Evolutionary conservation across 2,888 invertebrate genomes (phyloP).

Genomic region (Thysanoteuthis rhombus): DNA sequence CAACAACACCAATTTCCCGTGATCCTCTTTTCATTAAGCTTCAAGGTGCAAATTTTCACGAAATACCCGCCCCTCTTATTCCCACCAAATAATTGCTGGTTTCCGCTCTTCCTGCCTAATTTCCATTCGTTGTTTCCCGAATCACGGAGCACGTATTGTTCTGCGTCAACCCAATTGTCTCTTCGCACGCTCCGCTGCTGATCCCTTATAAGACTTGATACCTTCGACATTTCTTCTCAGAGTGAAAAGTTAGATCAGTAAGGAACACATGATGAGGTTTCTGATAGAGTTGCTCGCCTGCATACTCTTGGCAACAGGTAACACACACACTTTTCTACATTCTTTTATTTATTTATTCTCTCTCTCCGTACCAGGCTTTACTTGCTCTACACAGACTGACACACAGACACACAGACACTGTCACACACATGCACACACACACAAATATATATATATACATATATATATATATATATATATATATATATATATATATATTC

Average conservation of each 20-base stretch:
- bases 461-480: constrained; percentile 12
- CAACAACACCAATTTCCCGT: not conserved
- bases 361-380: not conserved
- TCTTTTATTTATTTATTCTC: not conserved
- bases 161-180: not conserved
- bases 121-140: not conserved
- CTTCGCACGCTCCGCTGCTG: not conserved
- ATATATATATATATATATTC: not conserved
- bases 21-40: constrained; percentile 1
- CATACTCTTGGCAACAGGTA: not conserved
- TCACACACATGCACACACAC: not conserved
- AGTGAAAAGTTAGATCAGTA: not conserved
- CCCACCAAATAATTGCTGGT: not conserved
- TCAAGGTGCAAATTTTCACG: not conserved
- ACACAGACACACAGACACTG: too few relatives aligned
- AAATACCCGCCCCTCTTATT: not conserved
- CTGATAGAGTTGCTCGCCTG: constrained; percentile 12
- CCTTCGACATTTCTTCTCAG: not conserved
- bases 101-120: not conserved
- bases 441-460: not conserved
- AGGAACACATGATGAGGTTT: not conserved
- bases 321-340: not conserved
- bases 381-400: too few relatives aligned
- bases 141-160: not conserved
- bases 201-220: not conserved